phyloP scores from a whole-genome alignment of 2,888 invertebrate genomes.

The Antheraea yamamai region DNA sequence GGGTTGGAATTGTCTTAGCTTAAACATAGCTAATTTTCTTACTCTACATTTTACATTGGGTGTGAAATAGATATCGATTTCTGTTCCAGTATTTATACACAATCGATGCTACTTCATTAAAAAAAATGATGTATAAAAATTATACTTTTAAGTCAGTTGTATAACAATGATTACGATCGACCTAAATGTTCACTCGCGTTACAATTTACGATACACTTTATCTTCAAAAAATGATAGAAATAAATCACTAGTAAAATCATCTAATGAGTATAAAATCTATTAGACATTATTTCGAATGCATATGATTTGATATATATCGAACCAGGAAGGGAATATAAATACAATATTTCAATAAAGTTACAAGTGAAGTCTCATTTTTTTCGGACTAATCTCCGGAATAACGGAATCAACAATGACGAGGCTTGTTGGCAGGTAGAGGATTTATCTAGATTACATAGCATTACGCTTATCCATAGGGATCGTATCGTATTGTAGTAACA shows the following conservation, averaged over 20 bases:
- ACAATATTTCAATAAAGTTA: neutral
- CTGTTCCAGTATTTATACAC: neutral
- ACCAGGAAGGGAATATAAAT: neutral
- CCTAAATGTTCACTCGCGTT: constrained; percentile 42
- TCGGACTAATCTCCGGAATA: no score
- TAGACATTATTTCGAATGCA: neutral
- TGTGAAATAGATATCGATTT: neutral
- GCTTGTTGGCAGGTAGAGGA: no score
- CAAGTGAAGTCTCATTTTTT: no score
- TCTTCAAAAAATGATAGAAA: constrained; percentile 35
- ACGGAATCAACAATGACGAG: no score
- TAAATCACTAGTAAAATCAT: neutral
- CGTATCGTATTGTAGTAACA: no score
- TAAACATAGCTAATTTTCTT: neutral
- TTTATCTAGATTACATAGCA: no score
- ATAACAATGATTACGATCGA: constrained; percentile 41
- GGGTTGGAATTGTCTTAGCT: neutral
- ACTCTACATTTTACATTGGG: neutral
- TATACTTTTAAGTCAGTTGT: constrained; percentile 36
- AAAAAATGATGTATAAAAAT: constrained; percentile 34
- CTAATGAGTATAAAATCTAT: neutral
- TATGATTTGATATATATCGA: neutral
- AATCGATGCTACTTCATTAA: constrained; percentile 20
- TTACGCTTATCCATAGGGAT: no score
- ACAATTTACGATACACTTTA: constrained; percentile 37